Base-by-base conservation (phyloP, 2,888 invertebrate species). In the Sinohyriopsis cumingii region DNA sequence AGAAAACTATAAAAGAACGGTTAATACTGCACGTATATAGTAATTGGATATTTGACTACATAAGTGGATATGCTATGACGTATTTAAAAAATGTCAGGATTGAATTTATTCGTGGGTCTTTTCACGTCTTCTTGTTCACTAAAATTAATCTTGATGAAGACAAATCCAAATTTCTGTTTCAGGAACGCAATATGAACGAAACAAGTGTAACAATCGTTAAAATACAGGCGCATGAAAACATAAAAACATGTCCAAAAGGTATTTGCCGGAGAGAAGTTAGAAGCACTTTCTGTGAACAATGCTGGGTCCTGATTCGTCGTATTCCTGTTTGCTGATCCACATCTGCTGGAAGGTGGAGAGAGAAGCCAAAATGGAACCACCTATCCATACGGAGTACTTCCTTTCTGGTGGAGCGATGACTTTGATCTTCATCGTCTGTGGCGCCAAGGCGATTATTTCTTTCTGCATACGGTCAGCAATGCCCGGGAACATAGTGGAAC, bases 391-490 rank as follows among this genome's bases (percentile, higher is more conserved):
- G 56, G 85, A 86, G 80, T 87, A 87, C 73, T 86, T 87, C 55
- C 87, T 75, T 79, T 87, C 86, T 71, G 86, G 87, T 57, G 87
- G 87, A 73, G 88, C 86, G 75, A 88, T 89, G 72, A 89, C 86
- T 77, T 88, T 88, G 89, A 93, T 93, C 90, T 93, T 93, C 92
- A 93, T 93, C 68, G 93, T 93, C 81, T 90, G 89, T 63, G 93
- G 93, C 59, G 93, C 93, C 81, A 97, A 92, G 68, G 96, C 94
- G 77, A 96, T 96, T 92, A 97, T 96, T 92, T 97, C 97, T 92
- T 97, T 97, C 92, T 97, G 97, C 97, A 98, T 97, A 86, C 97
- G 93, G 92, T 97, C 97, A 84, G 97, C 97, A 91, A 97, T 97
- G 93, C 97, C 95, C 79, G 96, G 97, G 92, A 95, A 97, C 97